A percentile compares a stretch with the other conserved stretches of the same genome.
phyloP scores from a whole-genome alignment of 2,888 invertebrate genomes.

The Callyntrura sp. region DNA sequence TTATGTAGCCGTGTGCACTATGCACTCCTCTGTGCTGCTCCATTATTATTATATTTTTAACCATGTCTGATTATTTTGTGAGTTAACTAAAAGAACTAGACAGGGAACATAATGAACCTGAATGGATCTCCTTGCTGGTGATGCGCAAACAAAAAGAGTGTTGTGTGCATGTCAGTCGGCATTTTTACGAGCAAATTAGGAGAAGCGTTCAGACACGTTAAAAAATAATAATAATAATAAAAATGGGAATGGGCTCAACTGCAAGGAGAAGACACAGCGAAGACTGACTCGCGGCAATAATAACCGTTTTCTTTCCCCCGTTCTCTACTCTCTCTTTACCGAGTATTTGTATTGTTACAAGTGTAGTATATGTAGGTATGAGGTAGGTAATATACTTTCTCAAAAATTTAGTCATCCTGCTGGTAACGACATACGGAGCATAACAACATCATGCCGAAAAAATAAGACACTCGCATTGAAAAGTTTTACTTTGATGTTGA shows the following conservation, averaged over 20 bases:
- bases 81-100: constrained; percentile 14
- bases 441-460: background rate
- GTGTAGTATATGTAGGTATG: background rate
- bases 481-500: constrained; percentile 49
- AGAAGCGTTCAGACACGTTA: constrained; percentile 75
- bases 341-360: too few relatives aligned
- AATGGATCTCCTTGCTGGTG: background rate
- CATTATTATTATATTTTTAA: constrained; percentile 31
- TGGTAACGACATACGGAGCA: background rate
- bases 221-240: constrained; percentile 66
- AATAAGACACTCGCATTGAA: constrained; percentile 5
- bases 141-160: constrained; percentile 13
- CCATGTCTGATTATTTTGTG: constrained; percentile 42
- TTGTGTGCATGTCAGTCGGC: constrained; percentile 66
- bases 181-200: constrained; percentile 77
- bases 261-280: background rate
- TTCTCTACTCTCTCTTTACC: background rate
- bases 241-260: constrained; percentile 3
- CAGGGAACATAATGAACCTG: constrained; percentile 26
- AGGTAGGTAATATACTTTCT: background rate
- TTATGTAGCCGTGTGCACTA: background rate
- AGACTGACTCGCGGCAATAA: constrained; percentile 9
- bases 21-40: background rate
- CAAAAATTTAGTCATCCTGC: constrained; percentile 32
- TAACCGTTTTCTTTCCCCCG: constrained; percentile 7